phyloP scores from a whole-genome alignment of 2,888 invertebrate species.

The Bhutanitis thaidina region DNA sequence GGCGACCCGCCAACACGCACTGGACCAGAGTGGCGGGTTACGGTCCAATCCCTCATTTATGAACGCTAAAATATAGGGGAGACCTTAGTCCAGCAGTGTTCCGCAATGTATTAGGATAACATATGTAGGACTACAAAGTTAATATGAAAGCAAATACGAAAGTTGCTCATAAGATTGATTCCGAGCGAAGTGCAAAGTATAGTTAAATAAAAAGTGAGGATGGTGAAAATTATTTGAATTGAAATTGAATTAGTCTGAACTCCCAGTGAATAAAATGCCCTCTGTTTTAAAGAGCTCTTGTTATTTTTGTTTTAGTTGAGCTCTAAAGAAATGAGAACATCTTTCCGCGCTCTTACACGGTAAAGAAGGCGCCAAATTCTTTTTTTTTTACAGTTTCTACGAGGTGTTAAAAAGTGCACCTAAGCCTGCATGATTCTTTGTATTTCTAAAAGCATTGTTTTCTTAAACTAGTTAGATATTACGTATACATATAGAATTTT shows the following conservation, averaged over 20 bases:
- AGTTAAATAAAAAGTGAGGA: slow-evolving; percentile 11
- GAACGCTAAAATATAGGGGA: too few species aligned
- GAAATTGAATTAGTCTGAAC: slow-evolving; percentile 12
- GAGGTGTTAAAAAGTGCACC: slow-evolving; percentile 20
- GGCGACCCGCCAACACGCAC: too few species aligned
- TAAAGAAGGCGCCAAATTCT: slow-evolving; percentile 15
- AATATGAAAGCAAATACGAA: too few species aligned
- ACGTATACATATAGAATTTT: too few species aligned
- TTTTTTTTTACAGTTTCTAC: slow-evolving; percentile 12
- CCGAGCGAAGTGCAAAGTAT: not conserved
- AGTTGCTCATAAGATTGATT: too few species aligned
- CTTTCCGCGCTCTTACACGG: slow-evolving; percentile 19
- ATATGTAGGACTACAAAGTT: too few species aligned
- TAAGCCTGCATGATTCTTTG: slow-evolving; percentile 11
- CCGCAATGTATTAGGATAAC: too few species aligned
- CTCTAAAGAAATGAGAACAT: slow-evolving; percentile 18
- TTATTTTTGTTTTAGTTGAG: slow-evolving; percentile 21
- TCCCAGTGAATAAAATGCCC: slow-evolving; percentile 4
- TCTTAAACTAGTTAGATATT: slow-evolving; percentile 8
- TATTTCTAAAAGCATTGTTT: slow-evolving; percentile 3
- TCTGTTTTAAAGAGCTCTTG: slow-evolving; percentile 6
- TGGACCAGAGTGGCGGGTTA: too few species aligned
- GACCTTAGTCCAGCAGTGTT: too few species aligned
- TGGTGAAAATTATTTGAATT: slow-evolving; percentile 17
- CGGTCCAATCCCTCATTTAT: too few species aligned